Evolutionary conservation across 2,888 invertebrate genomes (phyloP).

Genomic region (Caenorhabditis sp.): DNA sequence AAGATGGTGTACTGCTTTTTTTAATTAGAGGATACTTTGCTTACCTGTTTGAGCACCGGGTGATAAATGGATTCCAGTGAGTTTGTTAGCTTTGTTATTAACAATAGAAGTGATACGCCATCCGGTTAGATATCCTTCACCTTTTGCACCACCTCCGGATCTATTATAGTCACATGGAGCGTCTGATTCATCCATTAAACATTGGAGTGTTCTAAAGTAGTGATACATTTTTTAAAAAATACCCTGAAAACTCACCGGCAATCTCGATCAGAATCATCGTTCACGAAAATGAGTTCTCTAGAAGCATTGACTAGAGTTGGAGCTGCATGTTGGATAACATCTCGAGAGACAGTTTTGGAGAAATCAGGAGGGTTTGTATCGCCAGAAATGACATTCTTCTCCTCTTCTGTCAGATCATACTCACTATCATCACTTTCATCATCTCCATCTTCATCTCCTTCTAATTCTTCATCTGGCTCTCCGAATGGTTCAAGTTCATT

Average conservation of each 20-base stretch:
- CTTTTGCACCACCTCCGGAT: conserved; percentile 45
- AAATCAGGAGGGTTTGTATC: conserved; percentile 3
- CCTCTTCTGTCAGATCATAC: background rate
- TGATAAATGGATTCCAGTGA: conserved; percentile 53
- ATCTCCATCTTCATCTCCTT: conserved; percentile 1
- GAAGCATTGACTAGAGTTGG: conserved; percentile 23
- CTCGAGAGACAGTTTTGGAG: conserved; percentile 15
- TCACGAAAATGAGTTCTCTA: conserved; percentile 23
- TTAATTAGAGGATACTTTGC: background rate
- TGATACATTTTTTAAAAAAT: background rate
- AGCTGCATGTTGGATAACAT: conserved; percentile 29
- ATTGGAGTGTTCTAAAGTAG: conserved; percentile 39
- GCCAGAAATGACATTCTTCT: conserved; percentile 19
- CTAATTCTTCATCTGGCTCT: background rate
- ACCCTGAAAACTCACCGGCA: conserved; percentile 18
- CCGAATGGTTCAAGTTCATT: conserved; percentile 32
- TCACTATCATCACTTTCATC: background rate
- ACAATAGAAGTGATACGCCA: conserved; percentile 36
- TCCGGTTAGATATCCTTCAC: conserved; percentile 49
- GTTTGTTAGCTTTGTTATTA: conserved; percentile 43
- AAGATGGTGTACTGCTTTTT: too few relatives aligned
- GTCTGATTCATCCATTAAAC: conserved; percentile 41
- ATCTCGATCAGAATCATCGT: conserved; percentile 17
- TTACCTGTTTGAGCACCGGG: conserved; percentile 33
- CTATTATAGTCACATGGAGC: conserved; percentile 51